These are phyloP conservation scores for Laothoe populi DNA, from an alignment of 2,888 invertebrate genomes.

Conservation along the genomic window DNA sequence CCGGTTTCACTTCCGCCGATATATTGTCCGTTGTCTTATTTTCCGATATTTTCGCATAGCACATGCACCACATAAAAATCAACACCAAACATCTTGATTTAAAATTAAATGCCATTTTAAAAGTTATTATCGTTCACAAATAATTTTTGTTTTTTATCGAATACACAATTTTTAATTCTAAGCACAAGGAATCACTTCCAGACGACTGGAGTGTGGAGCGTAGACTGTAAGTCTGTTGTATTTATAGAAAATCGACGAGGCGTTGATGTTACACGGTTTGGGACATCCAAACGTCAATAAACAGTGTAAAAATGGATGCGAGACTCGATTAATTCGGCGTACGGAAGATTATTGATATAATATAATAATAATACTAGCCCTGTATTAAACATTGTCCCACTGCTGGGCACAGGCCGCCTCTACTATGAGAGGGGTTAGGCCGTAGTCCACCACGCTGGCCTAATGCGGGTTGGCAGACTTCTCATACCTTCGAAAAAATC, in stretches of 20 bases:
- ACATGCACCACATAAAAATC: slow-evolving; percentile 50
- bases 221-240: slow-evolving; percentile 63
- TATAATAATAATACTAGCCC: too few species aligned
- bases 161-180: slow-evolving; percentile 35
- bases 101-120: slow-evolving; percentile 44
- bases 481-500: too few species aligned
- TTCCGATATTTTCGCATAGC: slow-evolving; percentile 50
- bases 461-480: too few species aligned
- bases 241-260: slow-evolving; percentile 60
- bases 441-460: too few species aligned
- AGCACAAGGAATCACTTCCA: slow-evolving; percentile 45
- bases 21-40: slow-evolving; percentile 48
- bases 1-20: slow-evolving; percentile 49
- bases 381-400: too few species aligned
- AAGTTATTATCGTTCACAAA: slow-evolving; percentile 29
- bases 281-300: slow-evolving; percentile 38
- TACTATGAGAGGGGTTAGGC: too few species aligned
- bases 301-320: slow-evolving; percentile 29
- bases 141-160: slow-evolving; percentile 25
- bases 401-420: too few species aligned
- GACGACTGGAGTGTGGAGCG: slow-evolving; percentile 56
- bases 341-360: background rate
- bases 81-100: slow-evolving; percentile 48
- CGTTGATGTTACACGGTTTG: slow-evolving; percentile 42
- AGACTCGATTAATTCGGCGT: background rate